phyloP scores from a whole-genome alignment of 2,888 invertebrate species.

The Pandemis cinnamomeana region DNA sequence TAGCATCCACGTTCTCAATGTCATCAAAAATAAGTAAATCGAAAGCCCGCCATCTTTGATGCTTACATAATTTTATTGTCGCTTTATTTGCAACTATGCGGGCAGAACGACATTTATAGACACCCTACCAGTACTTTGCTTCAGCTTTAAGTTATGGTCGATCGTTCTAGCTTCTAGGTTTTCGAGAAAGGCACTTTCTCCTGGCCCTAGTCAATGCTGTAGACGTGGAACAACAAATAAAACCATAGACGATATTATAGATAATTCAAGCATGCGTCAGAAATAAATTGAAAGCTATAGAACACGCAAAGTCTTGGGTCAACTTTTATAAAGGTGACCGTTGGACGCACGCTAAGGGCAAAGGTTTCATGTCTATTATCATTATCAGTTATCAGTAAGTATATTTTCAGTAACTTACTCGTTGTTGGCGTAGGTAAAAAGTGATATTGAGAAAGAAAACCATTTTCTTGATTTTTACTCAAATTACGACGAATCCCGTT shows the following conservation, averaged over 20 bases:
- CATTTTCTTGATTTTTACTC: too few relatives aligned
- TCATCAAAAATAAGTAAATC: too few relatives aligned
- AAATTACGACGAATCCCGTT: too few relatives aligned
- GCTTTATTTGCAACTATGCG: background rate
- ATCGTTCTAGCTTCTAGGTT: constrained; percentile 7
- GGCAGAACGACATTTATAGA: background rate
- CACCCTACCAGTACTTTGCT: background rate
- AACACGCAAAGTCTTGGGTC: constrained; percentile 9
- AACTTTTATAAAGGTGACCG: constrained; percentile 20
- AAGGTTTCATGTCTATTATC: background rate
- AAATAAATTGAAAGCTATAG: background rate
- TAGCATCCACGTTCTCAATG: too few relatives aligned
- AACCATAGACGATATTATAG: background rate
- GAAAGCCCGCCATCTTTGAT: too few relatives aligned
- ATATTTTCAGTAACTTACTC: background rate
- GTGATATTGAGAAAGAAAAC: too few relatives aligned
- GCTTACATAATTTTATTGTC: too few relatives aligned
- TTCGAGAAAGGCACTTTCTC: constrained; percentile 40
- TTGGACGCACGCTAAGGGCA: constrained; percentile 5
- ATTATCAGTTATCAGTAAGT: background rate
- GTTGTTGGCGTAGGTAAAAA: too few relatives aligned
- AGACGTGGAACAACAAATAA: constrained; percentile 3
- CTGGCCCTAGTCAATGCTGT: constrained; percentile 8
- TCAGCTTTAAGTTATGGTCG: too few relatives aligned
- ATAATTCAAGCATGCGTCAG: background rate